Evolutionary conservation across 1,140 invertebrate species (phyloP).

Genomic region (Argopecten irradians): DNA sequence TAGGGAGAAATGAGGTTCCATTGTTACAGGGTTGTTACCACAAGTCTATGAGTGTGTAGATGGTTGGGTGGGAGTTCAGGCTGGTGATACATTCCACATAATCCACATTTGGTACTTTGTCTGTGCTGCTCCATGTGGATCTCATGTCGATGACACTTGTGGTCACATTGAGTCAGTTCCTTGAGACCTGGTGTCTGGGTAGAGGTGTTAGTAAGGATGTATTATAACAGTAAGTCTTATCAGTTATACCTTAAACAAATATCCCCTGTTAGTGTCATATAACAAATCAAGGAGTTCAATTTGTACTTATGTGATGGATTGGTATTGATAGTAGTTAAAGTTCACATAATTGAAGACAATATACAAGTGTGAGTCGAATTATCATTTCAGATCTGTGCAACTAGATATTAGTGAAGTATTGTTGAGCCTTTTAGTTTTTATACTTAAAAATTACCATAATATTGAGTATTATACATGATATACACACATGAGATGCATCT

Average conservation of each 20-base stretch:
- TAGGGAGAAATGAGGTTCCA: neutral
- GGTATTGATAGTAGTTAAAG: no score
- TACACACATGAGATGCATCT: no score
- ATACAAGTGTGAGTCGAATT: neutral
- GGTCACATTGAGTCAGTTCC: neutral
- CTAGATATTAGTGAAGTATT: neutral
- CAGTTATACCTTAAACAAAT: no score
- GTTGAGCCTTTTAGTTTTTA: neutral
- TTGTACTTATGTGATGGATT: neutral
- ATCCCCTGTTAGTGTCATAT: no score
- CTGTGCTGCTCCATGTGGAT: constrained; percentile 6
- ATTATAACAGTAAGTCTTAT: no score
- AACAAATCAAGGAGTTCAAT: neutral
- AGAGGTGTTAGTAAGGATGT: neutral
- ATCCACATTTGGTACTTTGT: neutral
- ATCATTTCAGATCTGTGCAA: neutral
- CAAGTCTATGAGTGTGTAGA: neutral
- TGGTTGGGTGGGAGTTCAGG: neutral
- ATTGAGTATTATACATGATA: no score
- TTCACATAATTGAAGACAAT: neutral
- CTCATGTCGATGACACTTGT: neutral
- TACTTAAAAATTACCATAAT: no score
- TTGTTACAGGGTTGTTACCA: neutral
- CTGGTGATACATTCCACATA: neutral
- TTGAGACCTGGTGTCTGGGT: neutral